These are phyloP conservation scores for Magallana gigas DNA, from an alignment of 1,140 invertebrate genomes.

Conservation along the genomic window DNA sequence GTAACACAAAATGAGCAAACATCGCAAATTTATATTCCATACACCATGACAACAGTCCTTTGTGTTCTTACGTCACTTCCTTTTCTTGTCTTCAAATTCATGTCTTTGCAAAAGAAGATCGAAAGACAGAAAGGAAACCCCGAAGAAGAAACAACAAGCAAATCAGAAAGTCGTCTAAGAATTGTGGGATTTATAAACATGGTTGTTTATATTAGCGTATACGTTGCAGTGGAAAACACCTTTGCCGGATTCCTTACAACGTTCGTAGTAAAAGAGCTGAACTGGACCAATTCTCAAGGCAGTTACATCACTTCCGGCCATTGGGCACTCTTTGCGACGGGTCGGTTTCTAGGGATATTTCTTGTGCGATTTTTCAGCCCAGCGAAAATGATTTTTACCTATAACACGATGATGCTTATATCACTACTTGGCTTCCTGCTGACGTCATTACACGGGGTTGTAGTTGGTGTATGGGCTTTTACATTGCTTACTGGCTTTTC, in stretches of 20 bases:
- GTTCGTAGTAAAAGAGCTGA: constrained; percentile 60
- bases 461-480: constrained; percentile 64
- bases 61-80: constrained; percentile 54
- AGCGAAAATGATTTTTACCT: constrained; percentile 55
- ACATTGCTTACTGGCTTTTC: constrained; percentile 58
- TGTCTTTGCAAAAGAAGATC: neutral
- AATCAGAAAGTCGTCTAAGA: constrained; percentile 45
- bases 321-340: constrained; percentile 64
- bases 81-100: constrained; percentile 54
- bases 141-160: constrained; percentile 25
- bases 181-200: constrained; percentile 51
- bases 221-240: constrained; percentile 62
- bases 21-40: constrained; percentile 56
- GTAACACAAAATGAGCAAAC: neutral
- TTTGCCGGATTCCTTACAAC: constrained; percentile 60
- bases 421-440: constrained; percentile 57
- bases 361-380: constrained; percentile 54
- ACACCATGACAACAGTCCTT: constrained; percentile 55
- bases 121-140: neutral
- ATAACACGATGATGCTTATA: constrained; percentile 43
- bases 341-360: constrained; percentile 62
- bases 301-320: constrained; percentile 59
- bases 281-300: constrained; percentile 62
- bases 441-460: constrained; percentile 43
- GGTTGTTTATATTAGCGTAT: constrained; percentile 53